A percentile compares a stretch with the other conserved stretches of the same genome.
Evolutionary conservation across 1,140 invertebrate species (phyloP).

Genomic region (Hyphantria cunea): DNA sequence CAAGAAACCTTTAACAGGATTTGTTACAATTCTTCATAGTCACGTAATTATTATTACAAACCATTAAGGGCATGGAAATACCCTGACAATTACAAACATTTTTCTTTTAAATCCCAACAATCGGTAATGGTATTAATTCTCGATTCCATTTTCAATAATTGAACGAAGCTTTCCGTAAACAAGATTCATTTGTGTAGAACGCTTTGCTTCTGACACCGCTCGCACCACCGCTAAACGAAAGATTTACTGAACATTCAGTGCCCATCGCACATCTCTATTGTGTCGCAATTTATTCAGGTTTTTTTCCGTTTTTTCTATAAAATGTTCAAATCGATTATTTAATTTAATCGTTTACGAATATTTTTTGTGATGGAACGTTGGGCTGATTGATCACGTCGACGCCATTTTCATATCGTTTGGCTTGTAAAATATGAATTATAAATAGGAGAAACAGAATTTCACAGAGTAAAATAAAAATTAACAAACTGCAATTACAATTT

Average conservation of each 20-base stretch:
- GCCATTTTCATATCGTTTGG: too few relatives aligned
- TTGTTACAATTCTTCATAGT: background rate
- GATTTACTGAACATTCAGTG: conserved; percentile 37
- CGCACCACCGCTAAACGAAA: conserved; percentile 21
- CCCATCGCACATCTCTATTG: conserved; percentile 30
- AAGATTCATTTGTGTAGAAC: conserved; percentile 15
- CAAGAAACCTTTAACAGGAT: too few relatives aligned
- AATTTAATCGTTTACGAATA: conserved; percentile 22
- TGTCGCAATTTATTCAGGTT: conserved; percentile 37
- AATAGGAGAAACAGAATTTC: too few relatives aligned
- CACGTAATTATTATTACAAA: background rate
- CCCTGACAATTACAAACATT: conserved; percentile 13
- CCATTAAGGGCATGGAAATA: background rate
- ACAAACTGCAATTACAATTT: too few relatives aligned
- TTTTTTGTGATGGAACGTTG: conserved; percentile 26
- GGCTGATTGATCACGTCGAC: conserved; percentile 15
- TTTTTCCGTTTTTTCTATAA: conserved; percentile 35
- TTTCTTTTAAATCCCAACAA: conserved; percentile 11
- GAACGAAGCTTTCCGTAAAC: conserved; percentile 24
- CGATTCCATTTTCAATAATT: conserved; percentile 24
- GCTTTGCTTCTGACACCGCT: conserved; percentile 34
- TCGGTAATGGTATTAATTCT: conserved; percentile 21
- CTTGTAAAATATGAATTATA: too few relatives aligned
- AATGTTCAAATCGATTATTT: conserved; percentile 16
- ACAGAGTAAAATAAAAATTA: too few relatives aligned